Evolutionary conservation across 2,797 vertebrate genomes (phyloP), one percentile per base, ranked within the genome.

Genomic region (Miichthys miiuy): DNA sequence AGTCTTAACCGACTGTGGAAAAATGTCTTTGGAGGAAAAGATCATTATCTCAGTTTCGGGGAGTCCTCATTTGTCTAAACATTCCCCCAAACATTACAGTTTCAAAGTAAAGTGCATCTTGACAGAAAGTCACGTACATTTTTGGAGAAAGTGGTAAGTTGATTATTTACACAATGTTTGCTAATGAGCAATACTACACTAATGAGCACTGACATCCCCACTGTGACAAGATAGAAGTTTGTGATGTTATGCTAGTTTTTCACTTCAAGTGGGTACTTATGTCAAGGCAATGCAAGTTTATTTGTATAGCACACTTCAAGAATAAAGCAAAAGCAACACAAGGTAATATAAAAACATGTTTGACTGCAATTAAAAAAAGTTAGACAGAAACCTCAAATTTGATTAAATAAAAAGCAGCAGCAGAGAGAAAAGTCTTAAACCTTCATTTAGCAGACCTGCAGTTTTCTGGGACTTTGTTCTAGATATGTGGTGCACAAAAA

Each of bases 31-130:
- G 16, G 38, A 69, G n/a, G 41, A 67, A 30, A 52, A 55, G 58
- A 79, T 62, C 23, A 73, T 65, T 69, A 68, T 56, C 68, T 58
- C 48, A 51, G 18, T 42, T 6, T 67, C 56, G 38, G 12, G 8
- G 6, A 67, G 9, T 51, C 50, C 41, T 72, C 27, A n/a, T 56
- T 60, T 60, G 25, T 62, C 2, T 9, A 16, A 58, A 30, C 4
- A 9, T 67, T 64, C 6, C 12, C 21, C 64, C 27, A 20, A 75
- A 72, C 57, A 72, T 64, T 18, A 41, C 47, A 79, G 14, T 10
- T 64, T 68, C 17, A 72, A 51, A 68, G 46, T 55, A 47, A 71
- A 72, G 17, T 41, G 46, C 41, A 44, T 17, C 50, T 66, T 27
- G 42, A 50, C 42, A 72, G 41, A 58, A 68, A 68, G 27, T 64